phyloP scores from a whole-genome alignment of 1,140 invertebrate species.

The Drosophila orosa region DNA sequence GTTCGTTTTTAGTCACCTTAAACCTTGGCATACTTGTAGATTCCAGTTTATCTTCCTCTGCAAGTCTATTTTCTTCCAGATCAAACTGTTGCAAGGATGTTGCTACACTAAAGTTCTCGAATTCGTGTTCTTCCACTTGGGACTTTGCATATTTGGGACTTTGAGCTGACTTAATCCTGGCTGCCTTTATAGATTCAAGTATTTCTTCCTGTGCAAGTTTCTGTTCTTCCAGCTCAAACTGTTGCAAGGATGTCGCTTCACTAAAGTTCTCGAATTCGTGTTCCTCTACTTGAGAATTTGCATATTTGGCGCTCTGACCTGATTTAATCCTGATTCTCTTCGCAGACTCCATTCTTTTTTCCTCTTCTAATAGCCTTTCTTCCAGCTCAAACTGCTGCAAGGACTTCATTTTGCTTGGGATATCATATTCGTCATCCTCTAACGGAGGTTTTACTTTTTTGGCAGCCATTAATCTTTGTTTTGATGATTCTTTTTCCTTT shows the following conservation, averaged over 20 bases:
- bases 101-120: not conserved
- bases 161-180: not conserved
- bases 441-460: not conserved
- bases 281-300: not conserved
- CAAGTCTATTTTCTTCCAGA: not conserved
- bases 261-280: not conserved
- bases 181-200: not conserved
- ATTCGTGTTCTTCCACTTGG: not conserved
- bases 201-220: too few relatives aligned
- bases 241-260: constrained; percentile 2
- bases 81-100: constrained; percentile 17
- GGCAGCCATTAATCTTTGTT: not conserved
- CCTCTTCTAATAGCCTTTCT: not conserved
- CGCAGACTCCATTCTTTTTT: not conserved
- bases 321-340: not conserved
- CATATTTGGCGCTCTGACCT: too few relatives aligned
- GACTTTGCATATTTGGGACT: not conserved
- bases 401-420: not conserved
- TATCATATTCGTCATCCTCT: not conserved
- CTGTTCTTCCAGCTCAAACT: constrained; percentile 8
- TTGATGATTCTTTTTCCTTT: not conserved
- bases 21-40: not conserved
- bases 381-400: constrained; percentile 7
- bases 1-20: not conserved
- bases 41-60: not conserved